Base-by-base conservation (phyloP, 2,113 vertebrate genomes). In the Xenopus borealis region DNA sequence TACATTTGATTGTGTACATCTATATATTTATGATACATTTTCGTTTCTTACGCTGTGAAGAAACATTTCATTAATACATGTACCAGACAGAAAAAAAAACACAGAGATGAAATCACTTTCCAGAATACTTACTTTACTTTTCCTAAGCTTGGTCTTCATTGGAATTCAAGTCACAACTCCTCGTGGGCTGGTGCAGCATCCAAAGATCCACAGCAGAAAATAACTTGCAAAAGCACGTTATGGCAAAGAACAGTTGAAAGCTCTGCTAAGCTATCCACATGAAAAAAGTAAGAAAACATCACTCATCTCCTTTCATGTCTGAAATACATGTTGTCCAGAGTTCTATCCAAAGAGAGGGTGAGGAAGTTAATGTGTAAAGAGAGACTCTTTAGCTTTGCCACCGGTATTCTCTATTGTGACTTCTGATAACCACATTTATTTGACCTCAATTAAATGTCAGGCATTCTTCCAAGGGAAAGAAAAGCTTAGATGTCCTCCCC, bases 401-500 rank as follows among this genome's bases (percentile, higher is more conserved):
- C 82, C 83, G 82, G 79, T 79, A 84, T 81, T 84, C 84, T 85
- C 85, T 80, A 78, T 72, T 81, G 72, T 72, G 83, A 81, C 78
- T 87, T 81, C 86, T 86, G 89, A 89, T 82, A 88, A 89, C 86
- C 80, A 76, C 81, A 87, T 89, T 89, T 85, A 83, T 89, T 89
- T 85, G 89, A 79, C 81, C 62, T 83, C 82, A 81, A 85, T 88
- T 87, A 88, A 89, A 89, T 86, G 80, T 79, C 82, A 85, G 85
- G 59, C 81, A 79, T 80, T 84, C 82, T 82, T 83, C 74, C 44
- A 82, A 82, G 82, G 85, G 82, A 66, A 77, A 83, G 80, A 85
- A 52, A 77, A 79, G 50, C 59, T 58, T 57, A 57, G 76, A 66
- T 78, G 81, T 79, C 76, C 81, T 76, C 81, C 75, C 71, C 78